Evolutionary conservation across 2,113 vertebrate genomes (phyloP), one percentile per base, ranked within the genome.

Genomic region (Phocoena phocoena): DNA sequence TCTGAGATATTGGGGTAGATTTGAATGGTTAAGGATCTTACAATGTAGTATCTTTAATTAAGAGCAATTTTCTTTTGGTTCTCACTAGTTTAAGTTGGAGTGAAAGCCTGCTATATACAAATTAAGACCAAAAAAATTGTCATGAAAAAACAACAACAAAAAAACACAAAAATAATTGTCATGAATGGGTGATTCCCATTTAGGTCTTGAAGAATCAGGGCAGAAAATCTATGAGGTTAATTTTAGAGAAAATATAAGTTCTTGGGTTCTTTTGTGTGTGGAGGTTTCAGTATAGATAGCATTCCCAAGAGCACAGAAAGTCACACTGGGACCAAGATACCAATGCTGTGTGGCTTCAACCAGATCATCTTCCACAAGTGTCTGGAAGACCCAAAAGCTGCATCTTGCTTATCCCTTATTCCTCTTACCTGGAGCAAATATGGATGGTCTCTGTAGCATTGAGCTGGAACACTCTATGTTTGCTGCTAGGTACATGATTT

Each of bases 41-140:
- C 33, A 82, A 47, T 65, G 10, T 84, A 80, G 38, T 65, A 31
- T 81, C 50, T 82, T 94, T 81, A 81, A 82, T 87, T 91, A 91
- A 88, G 79, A 95, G 23, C 41, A 96, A 20, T 94, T 94, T 90
- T 81, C 31, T 95, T 96, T 76, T 28, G 31, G n/a, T 83, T 90
- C 84, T 96, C n/a, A 88, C n/a, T 77, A 41, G 31, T 90, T 95
- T 93, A 91, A 63, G 38, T 93, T 81, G 74, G 25, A 93, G 28
- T 90, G 11, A 71, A 95, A 91, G n/a, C 70, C 55, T 90, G 23
- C 47, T 79, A 2, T 38, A 17, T 87, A 47, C 85, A 93, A 90
- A 90, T 92, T 65, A 95, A 96, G 80, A 95, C 58, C 79, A 63
- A 74, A 88, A 62, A 95, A 93, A 55, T 79, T 41, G 23, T 71